Evolutionary conservation across 2,113 vertebrate genomes (phyloP).

Genomic region (Mirza zaza): DNA sequence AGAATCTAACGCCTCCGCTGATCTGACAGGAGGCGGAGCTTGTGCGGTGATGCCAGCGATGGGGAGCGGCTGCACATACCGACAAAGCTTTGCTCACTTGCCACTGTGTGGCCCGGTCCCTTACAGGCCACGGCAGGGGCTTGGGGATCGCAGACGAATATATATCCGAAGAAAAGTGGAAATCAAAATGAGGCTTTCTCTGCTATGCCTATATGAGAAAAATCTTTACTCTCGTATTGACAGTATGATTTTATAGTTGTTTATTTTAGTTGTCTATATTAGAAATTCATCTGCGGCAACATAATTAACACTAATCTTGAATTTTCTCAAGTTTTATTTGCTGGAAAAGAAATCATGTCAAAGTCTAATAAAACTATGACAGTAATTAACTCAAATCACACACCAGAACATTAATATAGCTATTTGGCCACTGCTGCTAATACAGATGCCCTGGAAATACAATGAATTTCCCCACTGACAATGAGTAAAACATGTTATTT

Average conservation of each 20-base stretch:
- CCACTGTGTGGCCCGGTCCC: too few species aligned
- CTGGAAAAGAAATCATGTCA: slow-evolving; percentile 56
- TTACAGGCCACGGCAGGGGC: too few species aligned
- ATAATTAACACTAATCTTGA: slow-evolving; percentile 36
- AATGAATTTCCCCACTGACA: slow-evolving; percentile 51
- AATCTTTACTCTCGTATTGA: background rate
- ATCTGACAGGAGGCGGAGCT: too few species aligned
- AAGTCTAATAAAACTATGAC: slow-evolving; percentile 62
- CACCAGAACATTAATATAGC: slow-evolving; percentile 56
- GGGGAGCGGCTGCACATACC: too few species aligned
- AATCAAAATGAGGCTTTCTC: background rate
- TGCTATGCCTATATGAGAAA: background rate
- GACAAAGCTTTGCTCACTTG: too few species aligned
- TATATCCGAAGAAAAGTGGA: background rate
- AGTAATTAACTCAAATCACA: slow-evolving; percentile 72
- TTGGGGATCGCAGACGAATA: background rate
- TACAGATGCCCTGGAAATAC: slow-evolving; percentile 50
- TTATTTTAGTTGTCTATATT: slow-evolving; percentile 41
- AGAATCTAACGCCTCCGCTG: too few species aligned
- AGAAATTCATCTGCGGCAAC: slow-evolving; percentile 49
- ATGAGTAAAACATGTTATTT: slow-evolving; percentile 54
- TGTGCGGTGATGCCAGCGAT: too few species aligned
- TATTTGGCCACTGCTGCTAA: slow-evolving; percentile 13
- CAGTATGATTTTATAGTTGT: slow-evolving; percentile 11
- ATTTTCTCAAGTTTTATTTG: slow-evolving; percentile 62